Evolutionary conservation across 1,140 invertebrate genomes (phyloP).

Genomic region (Heliconius eleuchia): DNA sequence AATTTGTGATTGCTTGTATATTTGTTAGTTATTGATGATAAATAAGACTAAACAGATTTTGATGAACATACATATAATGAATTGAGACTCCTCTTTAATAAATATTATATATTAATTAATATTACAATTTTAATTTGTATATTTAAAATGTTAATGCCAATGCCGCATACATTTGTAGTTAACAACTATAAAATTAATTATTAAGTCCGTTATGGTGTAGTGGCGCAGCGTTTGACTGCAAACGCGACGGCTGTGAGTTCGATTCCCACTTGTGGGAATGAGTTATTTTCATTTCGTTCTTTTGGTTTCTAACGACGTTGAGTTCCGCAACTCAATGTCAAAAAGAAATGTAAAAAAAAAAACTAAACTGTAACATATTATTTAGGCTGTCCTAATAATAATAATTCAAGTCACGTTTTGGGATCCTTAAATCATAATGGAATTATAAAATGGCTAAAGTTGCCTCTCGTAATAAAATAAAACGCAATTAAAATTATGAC

Average conservation of each 20-base stretch:
- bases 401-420: neutral
- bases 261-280: too few species aligned
- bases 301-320: neutral
- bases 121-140: neutral
- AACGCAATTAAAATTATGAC: neutral
- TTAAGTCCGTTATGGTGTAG: neutral
- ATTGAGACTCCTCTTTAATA: too few species aligned
- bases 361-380: neutral
- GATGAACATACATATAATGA: too few species aligned
- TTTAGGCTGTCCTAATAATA: neutral
- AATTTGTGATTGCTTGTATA: too few species aligned
- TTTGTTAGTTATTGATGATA: too few species aligned
- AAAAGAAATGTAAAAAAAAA: too few species aligned
- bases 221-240: neutral
- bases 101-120: neutral
- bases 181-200: neutral
- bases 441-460: slow-evolving; percentile 7
- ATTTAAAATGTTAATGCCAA: neutral
- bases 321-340: neutral
- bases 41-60: too few species aligned
- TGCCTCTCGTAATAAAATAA: neutral
- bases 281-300: too few species aligned
- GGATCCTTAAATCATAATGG: neutral
- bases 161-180: neutral
- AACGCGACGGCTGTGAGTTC: too few species aligned